A percentile compares a stretch with the other conserved stretches of the same genome.
Evolutionary conservation across 2,888 invertebrate genomes (phyloP).

Genomic region (Agrochola lychnidis): DNA sequence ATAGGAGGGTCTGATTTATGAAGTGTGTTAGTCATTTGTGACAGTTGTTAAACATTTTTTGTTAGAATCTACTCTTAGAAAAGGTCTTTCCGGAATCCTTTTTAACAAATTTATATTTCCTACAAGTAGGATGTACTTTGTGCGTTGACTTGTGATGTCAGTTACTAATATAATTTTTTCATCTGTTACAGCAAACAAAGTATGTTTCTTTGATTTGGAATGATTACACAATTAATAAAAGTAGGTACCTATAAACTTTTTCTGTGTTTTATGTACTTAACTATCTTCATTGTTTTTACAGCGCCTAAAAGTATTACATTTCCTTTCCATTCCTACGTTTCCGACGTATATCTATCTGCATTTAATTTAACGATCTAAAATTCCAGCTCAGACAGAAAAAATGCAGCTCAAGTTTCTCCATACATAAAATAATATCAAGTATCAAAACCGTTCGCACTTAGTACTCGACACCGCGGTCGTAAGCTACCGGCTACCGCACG

Average conservation of each 20-base stretch:
- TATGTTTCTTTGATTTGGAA: neutral
- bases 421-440: conserved; percentile 67
- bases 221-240: neutral
- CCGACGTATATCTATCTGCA: neutral
- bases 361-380: neutral
- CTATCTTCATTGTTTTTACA: neutral
- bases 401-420: conserved; percentile 12
- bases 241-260: no score
- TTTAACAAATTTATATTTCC: neutral
- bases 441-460: conserved; percentile 74
- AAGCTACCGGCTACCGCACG: conserved; percentile 78
- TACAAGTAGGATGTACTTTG: neutral
- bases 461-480: conserved; percentile 71
- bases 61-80: neutral
- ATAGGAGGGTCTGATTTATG: conserved; percentile 62
- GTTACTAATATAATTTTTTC: neutral
- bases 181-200: neutral
- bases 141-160: no score
- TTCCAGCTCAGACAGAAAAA: conserved; percentile 2
- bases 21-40: conserved; percentile 58
- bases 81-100: conserved; percentile 6
- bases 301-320: neutral
- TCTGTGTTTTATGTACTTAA: neutral
- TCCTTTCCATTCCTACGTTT: no score
- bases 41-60: conserved; percentile 36